Base-by-base conservation (phyloP, 2,888 invertebrate genomes). In the Pachydiplax longipennis region DNA sequence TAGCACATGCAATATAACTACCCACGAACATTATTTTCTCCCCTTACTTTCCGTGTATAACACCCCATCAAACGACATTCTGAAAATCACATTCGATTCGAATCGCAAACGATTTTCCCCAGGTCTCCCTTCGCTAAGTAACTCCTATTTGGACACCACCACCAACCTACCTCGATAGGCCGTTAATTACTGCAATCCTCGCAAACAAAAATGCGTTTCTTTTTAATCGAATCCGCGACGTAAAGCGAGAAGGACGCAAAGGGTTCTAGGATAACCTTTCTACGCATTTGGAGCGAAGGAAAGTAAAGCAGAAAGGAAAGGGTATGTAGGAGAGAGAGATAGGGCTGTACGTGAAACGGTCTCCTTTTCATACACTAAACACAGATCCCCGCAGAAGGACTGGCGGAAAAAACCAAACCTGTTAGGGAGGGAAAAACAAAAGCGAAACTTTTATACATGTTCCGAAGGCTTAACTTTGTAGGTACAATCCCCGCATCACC, bases 381-480 rank as follows among this genome's bases (percentile, higher is more conserved):
- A 83, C 83, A 83, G 48, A 58, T 61, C n/a, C 61, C 53, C 87
- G n/a, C 5, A 10, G 61, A 87, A n/a, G 58, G 3, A 37, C 13
- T n/a, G 25, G 53, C 48, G 13, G 44, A 13, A 61, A 87, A 37
- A 25, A n/a, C 37, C n/a, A 58, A 31, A 58, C 83, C 58, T 35
- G 13, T 13, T 35, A 15, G 31, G 35, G 35, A 58, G 53, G 18
- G 35, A 37, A 87, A 87, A 87, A 87, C 87, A 87, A 87, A 87
- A 87, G 81, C 18, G 87, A 65, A 87, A 87, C 87, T 87, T 87
- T 87, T 87, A 87, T 87, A 61, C 44, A 58, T 58, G 83, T 58
- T 61, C 35, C 83, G 83, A 83, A 83, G 83, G 87, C 58, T 87
- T 87, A 87, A 87, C 87, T 87, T 87, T 87, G 87, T 65, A 65